phyloP scores from a whole-genome alignment of 2,888 invertebrate genomes.

The Pollenia griseotomentosa region DNA sequence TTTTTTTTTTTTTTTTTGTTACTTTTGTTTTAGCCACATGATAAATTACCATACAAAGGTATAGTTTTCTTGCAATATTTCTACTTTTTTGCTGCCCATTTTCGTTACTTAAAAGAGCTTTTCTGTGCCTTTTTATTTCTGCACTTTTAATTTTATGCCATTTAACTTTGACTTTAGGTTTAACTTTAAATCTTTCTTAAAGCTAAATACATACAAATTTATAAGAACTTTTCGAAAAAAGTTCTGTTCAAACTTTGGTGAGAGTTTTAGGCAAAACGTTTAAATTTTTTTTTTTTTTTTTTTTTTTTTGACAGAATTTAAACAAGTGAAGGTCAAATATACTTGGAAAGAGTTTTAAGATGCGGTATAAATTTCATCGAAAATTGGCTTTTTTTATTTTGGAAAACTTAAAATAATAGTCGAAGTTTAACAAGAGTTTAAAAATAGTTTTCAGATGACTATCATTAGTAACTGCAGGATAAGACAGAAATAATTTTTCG shows the following conservation, averaged over 20 bases:
- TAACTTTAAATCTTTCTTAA: constrained; percentile 30
- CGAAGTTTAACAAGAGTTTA: too few relatives aligned
- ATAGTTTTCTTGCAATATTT: constrained; percentile 41
- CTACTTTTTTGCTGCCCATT: neutral
- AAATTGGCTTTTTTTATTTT: too few relatives aligned
- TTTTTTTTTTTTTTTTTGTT: neutral
- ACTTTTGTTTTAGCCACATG: constrained; percentile 58
- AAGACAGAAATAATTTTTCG: too few relatives aligned
- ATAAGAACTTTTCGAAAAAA: neutral
- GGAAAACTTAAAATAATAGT: too few relatives aligned
- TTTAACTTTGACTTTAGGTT: constrained; percentile 67
- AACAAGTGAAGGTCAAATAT: constrained; percentile 8
- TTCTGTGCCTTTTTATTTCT: constrained; percentile 26
- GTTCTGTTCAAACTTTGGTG: neutral
- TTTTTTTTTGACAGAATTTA: neutral
- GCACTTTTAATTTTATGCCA: constrained; percentile 61
- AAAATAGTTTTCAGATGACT: too few relatives aligned
- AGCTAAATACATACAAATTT: constrained; percentile 3
- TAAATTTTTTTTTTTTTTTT: too few relatives aligned
- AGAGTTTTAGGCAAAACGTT: neutral
- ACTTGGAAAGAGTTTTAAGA: too few relatives aligned
- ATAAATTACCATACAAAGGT: constrained; percentile 69
- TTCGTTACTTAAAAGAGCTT: neutral
- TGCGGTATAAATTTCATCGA: too few relatives aligned
- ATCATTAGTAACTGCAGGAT: too few relatives aligned